phyloP scores from a whole-genome alignment of 2,113 vertebrate species.

The Atlantisia rogersi region DNA sequence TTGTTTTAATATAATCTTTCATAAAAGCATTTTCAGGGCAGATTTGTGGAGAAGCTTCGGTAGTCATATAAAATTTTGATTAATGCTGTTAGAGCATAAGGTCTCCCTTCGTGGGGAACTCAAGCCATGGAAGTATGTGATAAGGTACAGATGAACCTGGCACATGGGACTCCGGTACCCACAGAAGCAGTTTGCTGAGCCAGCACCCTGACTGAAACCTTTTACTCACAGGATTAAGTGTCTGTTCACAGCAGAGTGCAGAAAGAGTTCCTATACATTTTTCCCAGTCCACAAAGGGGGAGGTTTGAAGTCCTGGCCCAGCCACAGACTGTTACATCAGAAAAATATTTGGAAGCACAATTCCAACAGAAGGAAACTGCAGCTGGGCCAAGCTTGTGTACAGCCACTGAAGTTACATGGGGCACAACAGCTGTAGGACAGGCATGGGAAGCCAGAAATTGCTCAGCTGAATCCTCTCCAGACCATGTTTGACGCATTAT shows the following conservation, averaged over 20 bases:
- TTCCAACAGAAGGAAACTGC: constrained; percentile 45
- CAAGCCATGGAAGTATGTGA: background rate
- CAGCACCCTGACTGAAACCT: background rate
- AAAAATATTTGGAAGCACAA: constrained; percentile 46
- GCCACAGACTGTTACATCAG: constrained; percentile 10
- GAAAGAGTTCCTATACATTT: background rate
- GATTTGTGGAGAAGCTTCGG: background rate
- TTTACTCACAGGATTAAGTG: background rate
- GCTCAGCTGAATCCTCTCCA: constrained; percentile 66
- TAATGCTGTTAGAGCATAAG: background rate
- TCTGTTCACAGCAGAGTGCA: background rate
- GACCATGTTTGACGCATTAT: constrained; percentile 68
- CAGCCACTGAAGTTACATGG: constrained; percentile 38
- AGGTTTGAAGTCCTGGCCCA: background rate
- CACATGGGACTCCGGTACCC: rapidly evolving
- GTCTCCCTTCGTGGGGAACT: background rate
- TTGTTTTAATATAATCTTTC: background rate
- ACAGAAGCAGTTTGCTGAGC: background rate
- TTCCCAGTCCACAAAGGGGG: background rate
- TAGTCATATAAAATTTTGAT: background rate
- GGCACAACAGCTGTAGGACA: constrained; percentile 69
- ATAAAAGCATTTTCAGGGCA: background rate
- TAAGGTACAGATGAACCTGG: background rate
- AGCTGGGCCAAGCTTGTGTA: constrained; percentile 10
- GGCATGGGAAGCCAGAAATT: constrained; percentile 57